Evolutionary conservation across 1,140 invertebrate genomes (phyloP).

Genomic region (Pollicipes pollicipes): DNA sequence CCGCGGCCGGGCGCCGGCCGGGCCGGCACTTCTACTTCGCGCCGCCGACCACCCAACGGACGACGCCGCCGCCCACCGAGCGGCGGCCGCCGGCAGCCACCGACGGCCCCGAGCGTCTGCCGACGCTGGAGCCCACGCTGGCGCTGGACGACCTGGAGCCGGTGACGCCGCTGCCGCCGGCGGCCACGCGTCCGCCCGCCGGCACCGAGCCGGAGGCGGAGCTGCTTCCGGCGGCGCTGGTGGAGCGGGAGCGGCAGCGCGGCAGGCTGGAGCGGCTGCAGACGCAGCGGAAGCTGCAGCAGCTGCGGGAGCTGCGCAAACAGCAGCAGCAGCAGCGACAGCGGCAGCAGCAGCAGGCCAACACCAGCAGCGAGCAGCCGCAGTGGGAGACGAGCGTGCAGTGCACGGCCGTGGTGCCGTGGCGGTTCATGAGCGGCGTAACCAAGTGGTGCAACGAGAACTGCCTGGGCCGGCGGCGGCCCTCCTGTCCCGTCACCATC

Average conservation of each 20-base stretch:
- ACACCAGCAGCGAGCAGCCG: neutral
- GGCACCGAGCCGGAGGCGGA: neutral
- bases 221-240: neutral
- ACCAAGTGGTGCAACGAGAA: neutral
- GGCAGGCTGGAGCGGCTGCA: neutral
- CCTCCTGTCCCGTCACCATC: neutral
- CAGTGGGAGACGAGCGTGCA: neutral
- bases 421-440: neutral
- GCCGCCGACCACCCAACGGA: neutral
- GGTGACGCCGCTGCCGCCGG: neutral
- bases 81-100: too few relatives aligned
- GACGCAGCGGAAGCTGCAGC: neutral
- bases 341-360: neutral
- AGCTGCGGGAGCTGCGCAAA: neutral
- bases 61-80: neutral
- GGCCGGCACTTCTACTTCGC: neutral
- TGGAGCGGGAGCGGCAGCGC: neutral
- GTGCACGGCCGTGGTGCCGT: neutral
- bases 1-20: too few relatives aligned
- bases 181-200: too few relatives aligned
- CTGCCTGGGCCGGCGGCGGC: neutral
- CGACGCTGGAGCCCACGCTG: too few relatives aligned
- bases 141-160: neutral
- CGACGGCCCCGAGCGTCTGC: neutral
- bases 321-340: neutral